phyloP scores from a whole-genome alignment of 2,113 vertebrate species.

The Dasyornis broadbenti region DNA sequence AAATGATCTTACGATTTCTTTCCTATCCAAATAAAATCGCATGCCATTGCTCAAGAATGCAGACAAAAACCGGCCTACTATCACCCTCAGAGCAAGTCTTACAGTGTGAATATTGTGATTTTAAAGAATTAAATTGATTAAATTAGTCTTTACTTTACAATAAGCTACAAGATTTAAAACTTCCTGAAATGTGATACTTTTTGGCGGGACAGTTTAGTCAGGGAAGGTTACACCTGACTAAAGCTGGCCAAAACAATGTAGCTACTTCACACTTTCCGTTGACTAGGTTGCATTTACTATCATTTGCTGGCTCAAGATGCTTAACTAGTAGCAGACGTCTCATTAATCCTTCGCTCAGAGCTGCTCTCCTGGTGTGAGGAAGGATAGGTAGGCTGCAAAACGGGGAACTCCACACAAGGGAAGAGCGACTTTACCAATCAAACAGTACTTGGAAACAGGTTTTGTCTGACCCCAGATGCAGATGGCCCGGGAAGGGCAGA shows the following conservation, averaged over 20 bases:
- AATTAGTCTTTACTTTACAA: not conserved
- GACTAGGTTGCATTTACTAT: not conserved
- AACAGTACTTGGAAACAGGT: not conserved
- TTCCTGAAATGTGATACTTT: not conserved
- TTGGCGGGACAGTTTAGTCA: not conserved
- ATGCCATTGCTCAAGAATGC: not conserved
- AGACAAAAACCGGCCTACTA: not conserved
- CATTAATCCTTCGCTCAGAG: not conserved
- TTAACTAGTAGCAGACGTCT: not conserved
- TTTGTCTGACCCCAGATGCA: not conserved
- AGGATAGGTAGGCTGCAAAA: not conserved
- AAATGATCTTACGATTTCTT: not conserved
- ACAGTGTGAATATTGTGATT: not conserved
- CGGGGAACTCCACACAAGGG: fast-evolving
- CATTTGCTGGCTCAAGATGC: not conserved
- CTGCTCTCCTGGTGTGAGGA: not conserved
- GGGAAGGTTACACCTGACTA: not conserved
- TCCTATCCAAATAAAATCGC: not conserved
- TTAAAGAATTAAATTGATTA: not conserved
- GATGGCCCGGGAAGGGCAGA: not conserved
- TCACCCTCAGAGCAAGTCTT: not conserved
- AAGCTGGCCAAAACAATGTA: not conserved
- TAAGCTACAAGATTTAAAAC: not conserved
- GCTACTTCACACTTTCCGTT: not conserved
- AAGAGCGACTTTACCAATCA: fast-evolving